phyloP scores from a whole-genome alignment of 2,113 vertebrate species.

The Canis aureus region DNA sequence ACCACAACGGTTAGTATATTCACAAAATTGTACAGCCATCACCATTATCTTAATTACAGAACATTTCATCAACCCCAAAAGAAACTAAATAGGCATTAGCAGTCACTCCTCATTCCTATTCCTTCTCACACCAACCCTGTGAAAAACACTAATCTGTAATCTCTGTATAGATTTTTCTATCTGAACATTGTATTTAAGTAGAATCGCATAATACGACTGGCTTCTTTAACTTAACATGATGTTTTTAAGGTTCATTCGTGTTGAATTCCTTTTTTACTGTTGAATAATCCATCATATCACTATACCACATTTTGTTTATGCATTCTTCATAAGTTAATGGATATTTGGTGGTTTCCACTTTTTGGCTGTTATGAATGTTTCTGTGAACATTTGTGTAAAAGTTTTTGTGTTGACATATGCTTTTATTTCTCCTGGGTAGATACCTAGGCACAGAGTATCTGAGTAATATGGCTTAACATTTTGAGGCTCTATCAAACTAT shows the following conservation, averaged over 20 bases:
- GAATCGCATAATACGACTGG: background rate
- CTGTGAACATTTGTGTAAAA: background rate
- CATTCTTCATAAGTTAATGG: background rate
- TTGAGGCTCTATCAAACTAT: background rate
- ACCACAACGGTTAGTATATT: background rate
- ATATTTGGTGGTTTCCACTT: conserved; percentile 7
- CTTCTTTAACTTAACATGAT: background rate
- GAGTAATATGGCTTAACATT: background rate
- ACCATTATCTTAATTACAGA: background rate
- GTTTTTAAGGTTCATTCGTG: conserved; percentile 10
- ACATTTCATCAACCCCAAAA: background rate
- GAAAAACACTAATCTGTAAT: background rate
- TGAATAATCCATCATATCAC: background rate
- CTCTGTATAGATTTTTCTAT: background rate
- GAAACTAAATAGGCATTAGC: background rate
- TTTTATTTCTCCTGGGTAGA: conserved; percentile 33
- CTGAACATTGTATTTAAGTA: background rate
- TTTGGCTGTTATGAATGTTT: background rate
- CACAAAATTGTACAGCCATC: background rate
- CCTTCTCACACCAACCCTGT: background rate
- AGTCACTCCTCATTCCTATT: background rate
- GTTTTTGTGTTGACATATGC: background rate
- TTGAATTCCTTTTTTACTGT: background rate
- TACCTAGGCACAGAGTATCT: conserved; percentile 30
- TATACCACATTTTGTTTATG: background rate